Conservation (phyloP, 2,888 invertebrate genomes). For the Tipula confusa region DNA sequence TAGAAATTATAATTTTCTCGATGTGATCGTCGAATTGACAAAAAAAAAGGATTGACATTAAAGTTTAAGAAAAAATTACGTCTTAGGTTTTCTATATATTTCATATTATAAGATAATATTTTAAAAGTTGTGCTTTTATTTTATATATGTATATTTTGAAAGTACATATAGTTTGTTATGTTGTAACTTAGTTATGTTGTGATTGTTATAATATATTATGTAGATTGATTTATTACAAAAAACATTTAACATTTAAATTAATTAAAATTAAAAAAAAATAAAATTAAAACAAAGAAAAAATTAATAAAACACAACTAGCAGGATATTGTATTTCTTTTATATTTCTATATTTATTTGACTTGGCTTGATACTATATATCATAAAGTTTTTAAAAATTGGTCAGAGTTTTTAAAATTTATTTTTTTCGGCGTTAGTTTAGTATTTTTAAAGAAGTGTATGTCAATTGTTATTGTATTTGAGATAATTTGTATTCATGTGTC, state of each 20-base stretch:
- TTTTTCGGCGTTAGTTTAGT: not conserved
- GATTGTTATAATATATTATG: not conserved
- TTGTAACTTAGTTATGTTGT: not conserved
- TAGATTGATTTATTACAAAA: not conserved
- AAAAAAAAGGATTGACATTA: not conserved
- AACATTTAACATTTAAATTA: slow-evolving; percentile 20
- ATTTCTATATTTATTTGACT: not conserved
- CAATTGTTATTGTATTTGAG: too few species aligned
- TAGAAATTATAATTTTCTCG: slow-evolving; percentile 25
- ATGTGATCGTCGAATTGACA: not conserved
- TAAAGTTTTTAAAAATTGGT: not conserved
- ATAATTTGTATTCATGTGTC: too few species aligned
- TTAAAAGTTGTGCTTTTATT: not conserved
- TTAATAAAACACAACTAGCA: not conserved
- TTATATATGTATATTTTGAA: not conserved
- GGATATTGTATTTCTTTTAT: not conserved
- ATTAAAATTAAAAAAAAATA: not conserved
- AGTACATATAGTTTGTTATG: not conserved
- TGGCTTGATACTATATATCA: not conserved
- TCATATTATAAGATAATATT: not conserved
- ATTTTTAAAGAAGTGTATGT: not conserved
- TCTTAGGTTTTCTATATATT: not conserved
- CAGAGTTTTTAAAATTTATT: not conserved
- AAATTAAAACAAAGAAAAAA: not conserved
- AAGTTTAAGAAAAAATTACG: not conserved